phyloP scores from a whole-genome alignment of 2,888 invertebrate species.

The Coelinius sp. region DNA sequence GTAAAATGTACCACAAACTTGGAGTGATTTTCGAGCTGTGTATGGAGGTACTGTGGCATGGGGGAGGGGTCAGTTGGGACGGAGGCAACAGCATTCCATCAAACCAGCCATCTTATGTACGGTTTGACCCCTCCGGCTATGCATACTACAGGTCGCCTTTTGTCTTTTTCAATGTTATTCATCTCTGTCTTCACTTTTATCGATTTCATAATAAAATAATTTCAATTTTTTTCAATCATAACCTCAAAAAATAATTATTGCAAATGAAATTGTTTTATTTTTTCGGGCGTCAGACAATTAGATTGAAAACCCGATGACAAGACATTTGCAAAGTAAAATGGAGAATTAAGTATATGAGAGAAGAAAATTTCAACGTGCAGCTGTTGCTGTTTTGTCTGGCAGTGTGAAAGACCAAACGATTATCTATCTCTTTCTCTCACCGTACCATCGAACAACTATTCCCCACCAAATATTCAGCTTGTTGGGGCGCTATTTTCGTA shows the following conservation, averaged over 20 bases:
- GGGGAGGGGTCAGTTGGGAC: slow-evolving; percentile 53
- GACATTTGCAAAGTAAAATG: not conserved
- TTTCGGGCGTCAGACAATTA: not conserved
- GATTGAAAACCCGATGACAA: not conserved
- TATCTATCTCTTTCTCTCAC: slow-evolving; percentile 31
- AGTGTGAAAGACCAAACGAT: slow-evolving; percentile 29
- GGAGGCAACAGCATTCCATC: slow-evolving; percentile 69
- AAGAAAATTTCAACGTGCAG: slow-evolving; percentile 49
- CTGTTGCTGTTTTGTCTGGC: slow-evolving; percentile 65
- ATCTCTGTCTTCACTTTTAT: slow-evolving; percentile 1
- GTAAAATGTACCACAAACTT: not conserved
- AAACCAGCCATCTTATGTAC: slow-evolving; percentile 69
- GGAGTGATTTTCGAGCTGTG: slow-evolving; percentile 21
- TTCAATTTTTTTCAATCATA: not conserved
- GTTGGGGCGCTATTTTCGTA: slow-evolving; percentile 65
- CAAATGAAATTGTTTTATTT: not conserved
- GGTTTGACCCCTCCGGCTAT: slow-evolving; percentile 59
- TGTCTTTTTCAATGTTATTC: slow-evolving; percentile 14
- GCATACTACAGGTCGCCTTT: slow-evolving; percentile 38
- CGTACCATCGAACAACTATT: slow-evolving; percentile 50
- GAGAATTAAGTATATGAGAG: not conserved
- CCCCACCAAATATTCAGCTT: slow-evolving; percentile 45
- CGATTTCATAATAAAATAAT: not conserved
- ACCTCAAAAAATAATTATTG: not conserved
- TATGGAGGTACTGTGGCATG: slow-evolving; percentile 13